Conservation (phyloP, 2,113 vertebrate genomes). For the Sardina pilchardus region DNA sequence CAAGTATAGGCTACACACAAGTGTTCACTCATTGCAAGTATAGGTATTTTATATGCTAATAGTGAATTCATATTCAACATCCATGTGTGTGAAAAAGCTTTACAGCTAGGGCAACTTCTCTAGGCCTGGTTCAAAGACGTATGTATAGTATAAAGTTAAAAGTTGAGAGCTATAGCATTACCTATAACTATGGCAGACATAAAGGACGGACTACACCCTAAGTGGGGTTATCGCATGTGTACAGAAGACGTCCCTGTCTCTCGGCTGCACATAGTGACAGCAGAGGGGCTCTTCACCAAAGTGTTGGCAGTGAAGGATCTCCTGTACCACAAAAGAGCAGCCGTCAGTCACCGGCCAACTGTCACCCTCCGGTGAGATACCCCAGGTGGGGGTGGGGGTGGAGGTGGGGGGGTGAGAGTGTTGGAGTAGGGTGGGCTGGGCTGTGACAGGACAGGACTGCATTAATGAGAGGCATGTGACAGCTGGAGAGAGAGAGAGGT, state of each 20-base stretch:
- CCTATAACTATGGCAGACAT: background rate
- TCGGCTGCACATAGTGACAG: constrained; percentile 55
- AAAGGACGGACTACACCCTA: background rate
- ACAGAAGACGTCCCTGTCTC: background rate
- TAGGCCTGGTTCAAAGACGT: background rate
- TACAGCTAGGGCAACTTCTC: background rate
- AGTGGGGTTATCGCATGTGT: background rate
- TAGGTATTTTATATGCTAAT: background rate
- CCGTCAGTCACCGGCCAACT: constrained; percentile 63
- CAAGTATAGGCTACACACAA: background rate
- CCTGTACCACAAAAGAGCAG: constrained; percentile 67
- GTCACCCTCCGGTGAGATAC: constrained; percentile 56
- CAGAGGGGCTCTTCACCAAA: constrained; percentile 70
- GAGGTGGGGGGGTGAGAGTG: background rate
- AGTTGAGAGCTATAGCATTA: background rate
- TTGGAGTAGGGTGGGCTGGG: background rate
- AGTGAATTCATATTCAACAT: background rate
- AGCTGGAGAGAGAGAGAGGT: constrained; percentile 43
- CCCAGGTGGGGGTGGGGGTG: constrained; percentile 8
- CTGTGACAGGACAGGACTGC: constrained; percentile 62
- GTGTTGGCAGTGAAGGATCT: constrained; percentile 66
- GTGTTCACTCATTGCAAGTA: background rate
- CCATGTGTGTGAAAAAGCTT: background rate
- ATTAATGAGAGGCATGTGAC: constrained; percentile 68
- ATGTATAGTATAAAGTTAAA: background rate